These are phyloP conservation scores for Geopemphigus sp. DNA, from an alignment of 1,140 invertebrate genomes.

Conservation along the genomic window DNA sequence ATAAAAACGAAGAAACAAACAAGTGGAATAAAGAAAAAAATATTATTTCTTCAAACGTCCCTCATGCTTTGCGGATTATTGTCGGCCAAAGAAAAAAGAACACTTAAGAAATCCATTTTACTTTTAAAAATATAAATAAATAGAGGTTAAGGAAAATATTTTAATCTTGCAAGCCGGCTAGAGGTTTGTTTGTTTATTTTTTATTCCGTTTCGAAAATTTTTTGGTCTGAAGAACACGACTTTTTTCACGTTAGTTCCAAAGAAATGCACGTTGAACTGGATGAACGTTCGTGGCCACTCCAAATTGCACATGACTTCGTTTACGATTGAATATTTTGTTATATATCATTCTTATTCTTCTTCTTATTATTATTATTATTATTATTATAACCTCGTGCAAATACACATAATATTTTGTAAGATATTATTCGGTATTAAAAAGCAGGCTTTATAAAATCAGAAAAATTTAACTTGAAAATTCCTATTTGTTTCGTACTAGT, in stretches of 20 bases:
- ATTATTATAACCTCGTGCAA: too few species aligned
- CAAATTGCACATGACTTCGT: conserved; percentile 43
- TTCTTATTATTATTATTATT: too few species aligned
- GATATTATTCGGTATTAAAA: too few species aligned
- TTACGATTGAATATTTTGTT: conserved; percentile 25
- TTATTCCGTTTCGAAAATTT: conserved; percentile 11
- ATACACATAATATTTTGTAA: too few species aligned
- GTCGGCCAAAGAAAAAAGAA: neutral
- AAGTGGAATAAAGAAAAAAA: neutral
- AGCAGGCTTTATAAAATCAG: too few species aligned
- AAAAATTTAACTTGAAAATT: too few species aligned
- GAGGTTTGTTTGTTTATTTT: neutral
- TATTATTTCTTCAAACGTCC: conserved; percentile 13
- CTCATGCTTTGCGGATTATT: conserved; percentile 14
- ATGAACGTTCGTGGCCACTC: conserved; percentile 45
- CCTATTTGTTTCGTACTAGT: too few species aligned
- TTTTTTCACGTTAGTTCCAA: conserved; percentile 1
- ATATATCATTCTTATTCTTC: too few species aligned
- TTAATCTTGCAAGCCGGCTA: neutral
- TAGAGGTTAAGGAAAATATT: conserved; percentile 7
- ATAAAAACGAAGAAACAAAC: neutral
- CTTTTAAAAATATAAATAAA: conserved; percentile 13
- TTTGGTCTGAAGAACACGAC: conserved; percentile 11
- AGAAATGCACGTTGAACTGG: neutral
- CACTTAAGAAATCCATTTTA: conserved; percentile 27